Base-by-base conservation (phyloP, 2,797 vertebrate genomes). In the Characodon lateralis region DNA sequence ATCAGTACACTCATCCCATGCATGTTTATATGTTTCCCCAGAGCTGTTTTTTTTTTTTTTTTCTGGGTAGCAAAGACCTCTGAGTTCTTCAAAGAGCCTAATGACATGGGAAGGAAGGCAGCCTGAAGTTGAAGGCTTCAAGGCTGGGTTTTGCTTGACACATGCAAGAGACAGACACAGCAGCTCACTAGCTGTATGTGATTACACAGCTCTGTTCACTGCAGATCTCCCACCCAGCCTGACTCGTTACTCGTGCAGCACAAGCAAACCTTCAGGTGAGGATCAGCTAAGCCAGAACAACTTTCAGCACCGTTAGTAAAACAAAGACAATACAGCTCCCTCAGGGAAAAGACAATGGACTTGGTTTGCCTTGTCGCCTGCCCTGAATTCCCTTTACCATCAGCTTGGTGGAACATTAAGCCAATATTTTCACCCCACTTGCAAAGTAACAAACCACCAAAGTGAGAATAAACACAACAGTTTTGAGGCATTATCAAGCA, bases 61-160 rank as follows among this genome's bases (percentile, higher is more conserved):
- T 71, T 74, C 65, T 66, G 69, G 14, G 56, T 77, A 71, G 75
- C 72, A 69, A 82, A 83, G 71, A 73, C 70, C 53, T 77, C 75
- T 35, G 50, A 72, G 58, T 83, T 87, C 77, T 88, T 89, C 76
- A 88, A 87, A 89, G 84, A 82, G n/a, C 48, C 26, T 68, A 74
- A 74, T 61, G 77, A 74, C 85, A 80, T 71, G 66, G 88, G 75
- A 83, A 77, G 58, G 76, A 48, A 79, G n/a, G 43, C 56, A 63
- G 81, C 78, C 74, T 78, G 46, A 58, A 76, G 86, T 78, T 10
- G 63, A 82, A 20, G 71, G 74, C 83, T 78, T 1, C 71, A 9
- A 82, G 81, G 77, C 55, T 53, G 78, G 80, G 16, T 82, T 69
- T 72, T 73, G 86, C 84, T 81, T 76, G 78, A 88, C 76, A 71